Percentiles rank a stretch among this genome's conserved stretches.
These are phyloP conservation scores for Hydrophis major DNA, from an alignment of 2,797 vertebrate genomes.

Conservation along the genomic window DNA sequence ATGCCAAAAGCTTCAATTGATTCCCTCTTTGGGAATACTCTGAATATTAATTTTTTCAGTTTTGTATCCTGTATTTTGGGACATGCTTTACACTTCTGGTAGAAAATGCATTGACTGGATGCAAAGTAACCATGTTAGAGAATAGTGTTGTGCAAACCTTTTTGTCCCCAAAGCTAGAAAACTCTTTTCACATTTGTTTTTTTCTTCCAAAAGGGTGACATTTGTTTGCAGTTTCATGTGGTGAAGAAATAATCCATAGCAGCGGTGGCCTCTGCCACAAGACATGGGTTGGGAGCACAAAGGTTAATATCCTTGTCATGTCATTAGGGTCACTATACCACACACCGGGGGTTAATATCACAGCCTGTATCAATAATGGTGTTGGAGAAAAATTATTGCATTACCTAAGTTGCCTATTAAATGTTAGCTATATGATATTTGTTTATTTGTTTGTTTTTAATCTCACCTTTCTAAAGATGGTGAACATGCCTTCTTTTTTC, in stretches of 20 bases:
- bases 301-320: slow-evolving; percentile 29
- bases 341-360: not conserved
- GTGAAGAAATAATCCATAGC: slow-evolving; percentile 4
- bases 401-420: not conserved
- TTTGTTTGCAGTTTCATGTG: slow-evolving; percentile 14
- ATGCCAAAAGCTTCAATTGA: not conserved
- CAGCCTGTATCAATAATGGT: not conserved
- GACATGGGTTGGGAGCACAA: slow-evolving; percentile 16
- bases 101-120: not conserved
- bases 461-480: not conserved
- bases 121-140: not conserved
- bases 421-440: not conserved
- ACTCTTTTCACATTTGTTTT: not conserved
- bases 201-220: not conserved
- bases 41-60: not conserved
- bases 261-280: slow-evolving; percentile 27
- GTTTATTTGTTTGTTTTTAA: not conserved
- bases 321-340: not conserved
- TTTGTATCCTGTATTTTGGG: not conserved
- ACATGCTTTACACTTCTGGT: not conserved
- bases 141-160: rapidly evolving
- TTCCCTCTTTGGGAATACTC: not conserved
- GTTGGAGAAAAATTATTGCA: not conserved
- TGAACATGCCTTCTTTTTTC: not conserved
- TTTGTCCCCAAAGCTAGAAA: slow-evolving; percentile 3